phyloP scores from a whole-genome alignment of 1,140 invertebrate species.

The Drosophila guanche region DNA sequence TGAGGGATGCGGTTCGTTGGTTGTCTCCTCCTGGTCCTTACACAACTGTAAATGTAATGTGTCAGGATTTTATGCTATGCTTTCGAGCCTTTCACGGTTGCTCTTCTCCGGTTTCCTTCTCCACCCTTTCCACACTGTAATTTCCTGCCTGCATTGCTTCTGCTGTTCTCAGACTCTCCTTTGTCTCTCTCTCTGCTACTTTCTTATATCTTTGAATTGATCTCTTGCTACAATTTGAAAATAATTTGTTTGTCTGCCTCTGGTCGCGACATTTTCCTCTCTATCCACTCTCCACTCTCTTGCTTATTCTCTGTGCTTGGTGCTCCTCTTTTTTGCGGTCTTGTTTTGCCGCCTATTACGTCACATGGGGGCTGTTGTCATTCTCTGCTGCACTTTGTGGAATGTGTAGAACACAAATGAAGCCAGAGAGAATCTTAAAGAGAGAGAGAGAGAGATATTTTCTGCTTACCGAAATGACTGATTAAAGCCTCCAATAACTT shows the following conservation, averaged over 20 bases:
- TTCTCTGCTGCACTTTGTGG: constrained; percentile 5
- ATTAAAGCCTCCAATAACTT: background rate
- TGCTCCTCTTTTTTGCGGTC: constrained; percentile 37
- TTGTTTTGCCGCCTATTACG: constrained; percentile 63
- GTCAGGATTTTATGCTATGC: constrained; percentile 65
- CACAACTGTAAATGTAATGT: constrained; percentile 76
- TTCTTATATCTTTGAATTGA: constrained; percentile 63
- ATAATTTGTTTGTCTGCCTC: constrained; percentile 70
- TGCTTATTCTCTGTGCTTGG: background rate
- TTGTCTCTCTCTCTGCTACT: constrained; percentile 12
- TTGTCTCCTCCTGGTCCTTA: constrained; percentile 57
- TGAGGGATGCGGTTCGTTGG: constrained; percentile 9
- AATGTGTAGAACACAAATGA: too few species aligned
- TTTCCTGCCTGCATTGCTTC: constrained; percentile 30
- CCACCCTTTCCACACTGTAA: constrained; percentile 6
- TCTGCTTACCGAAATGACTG: background rate
- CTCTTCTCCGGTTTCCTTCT: background rate
- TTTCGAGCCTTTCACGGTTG: constrained; percentile 18
- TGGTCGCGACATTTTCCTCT: constrained; percentile 25
- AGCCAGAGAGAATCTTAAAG: too few species aligned
- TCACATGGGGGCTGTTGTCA: constrained; percentile 43
- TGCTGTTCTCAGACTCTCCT: constrained; percentile 2
- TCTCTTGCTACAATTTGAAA: constrained; percentile 71
- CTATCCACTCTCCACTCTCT: constrained; percentile 2
- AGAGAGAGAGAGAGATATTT: too few species aligned